phyloP scores from a whole-genome alignment of 2,888 invertebrate genomes.

The Tetragonula carbonaria region DNA sequence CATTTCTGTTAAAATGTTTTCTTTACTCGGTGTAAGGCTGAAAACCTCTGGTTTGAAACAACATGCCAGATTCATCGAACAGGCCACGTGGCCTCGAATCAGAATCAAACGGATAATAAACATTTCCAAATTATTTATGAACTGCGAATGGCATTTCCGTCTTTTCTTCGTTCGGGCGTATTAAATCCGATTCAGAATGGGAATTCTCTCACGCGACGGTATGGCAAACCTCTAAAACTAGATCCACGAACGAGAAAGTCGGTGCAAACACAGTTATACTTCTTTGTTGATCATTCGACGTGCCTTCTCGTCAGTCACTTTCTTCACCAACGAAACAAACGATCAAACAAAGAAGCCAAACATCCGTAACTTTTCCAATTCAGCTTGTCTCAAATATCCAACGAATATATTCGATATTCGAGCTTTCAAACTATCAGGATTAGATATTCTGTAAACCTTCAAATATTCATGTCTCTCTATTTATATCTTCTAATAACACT shows the following conservation, averaged over 20 bases:
- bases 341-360: neutral
- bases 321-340: conserved; percentile 19
- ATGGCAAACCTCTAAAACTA: conserved; percentile 58
- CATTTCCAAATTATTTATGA: conserved; percentile 67
- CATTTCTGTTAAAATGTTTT: neutral
- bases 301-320: conserved; percentile 22
- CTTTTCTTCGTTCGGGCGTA: conserved; percentile 46
- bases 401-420: neutral
- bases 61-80: conserved; percentile 2
- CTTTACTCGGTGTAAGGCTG: neutral
- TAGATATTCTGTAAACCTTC: neutral
- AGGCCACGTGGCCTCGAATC: conserved; percentile 52
- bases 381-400: no score
- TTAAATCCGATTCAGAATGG: conserved; percentile 38
- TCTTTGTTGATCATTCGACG: conserved; percentile 27
- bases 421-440: neutral
- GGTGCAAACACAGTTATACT: conserved; percentile 15
- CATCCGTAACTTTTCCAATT: neutral
- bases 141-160: conserved; percentile 67
- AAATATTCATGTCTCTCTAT: neutral
- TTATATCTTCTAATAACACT: neutral
- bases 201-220: conserved; percentile 59
- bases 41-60: neutral
- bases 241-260: conserved; percentile 47
- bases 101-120: conserved; percentile 64